Evolutionary conservation across 1,140 invertebrate species (phyloP).

Genomic region (Propsilocerus akamusi): DNA sequence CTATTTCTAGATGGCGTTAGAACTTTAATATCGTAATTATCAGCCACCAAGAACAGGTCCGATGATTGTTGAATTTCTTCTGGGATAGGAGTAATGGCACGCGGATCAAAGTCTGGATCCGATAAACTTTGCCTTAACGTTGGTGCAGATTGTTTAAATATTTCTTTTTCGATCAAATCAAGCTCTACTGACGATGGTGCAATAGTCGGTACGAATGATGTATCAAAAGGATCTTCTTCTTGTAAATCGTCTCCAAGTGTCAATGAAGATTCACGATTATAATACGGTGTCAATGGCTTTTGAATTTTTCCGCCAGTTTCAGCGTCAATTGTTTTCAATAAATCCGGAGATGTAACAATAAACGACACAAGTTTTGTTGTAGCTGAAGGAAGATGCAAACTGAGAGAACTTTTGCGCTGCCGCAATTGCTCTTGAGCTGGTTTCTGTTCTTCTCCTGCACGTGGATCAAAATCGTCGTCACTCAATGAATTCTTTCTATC

Average conservation of each 20-base stretch:
- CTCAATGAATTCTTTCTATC: slow-evolving; percentile 28
- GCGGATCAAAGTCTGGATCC: slow-evolving; percentile 36
- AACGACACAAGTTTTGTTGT: slow-evolving; percentile 49
- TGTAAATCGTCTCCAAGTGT: slow-evolving; percentile 30
- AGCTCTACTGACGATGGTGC: slow-evolving; percentile 52
- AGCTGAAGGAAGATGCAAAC: slow-evolving; percentile 16
- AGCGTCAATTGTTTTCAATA: slow-evolving; percentile 23
- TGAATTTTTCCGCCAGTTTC: slow-evolving; percentile 24
- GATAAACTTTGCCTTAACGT: slow-evolving; percentile 24
- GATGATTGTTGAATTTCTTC: slow-evolving; percentile 13
- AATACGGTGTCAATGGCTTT: slow-evolving; percentile 64
- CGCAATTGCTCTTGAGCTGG: slow-evolving; percentile 9
- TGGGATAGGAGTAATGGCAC: slow-evolving; percentile 26
- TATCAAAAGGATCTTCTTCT: slow-evolving; percentile 62
- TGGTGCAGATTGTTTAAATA: slow-evolving; percentile 22
- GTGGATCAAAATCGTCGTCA: slow-evolving; percentile 58
- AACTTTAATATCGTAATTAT: slow-evolving; percentile 42
- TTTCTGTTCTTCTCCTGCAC: slow-evolving; percentile 29
- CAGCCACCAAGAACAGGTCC: slow-evolving; percentile 33
- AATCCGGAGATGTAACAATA: slow-evolving; percentile 32
- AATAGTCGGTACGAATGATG: slow-evolving; percentile 49
- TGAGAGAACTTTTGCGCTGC: slow-evolving; percentile 19
- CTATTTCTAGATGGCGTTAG: slow-evolving; percentile 33
- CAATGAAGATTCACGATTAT: slow-evolving; percentile 36
- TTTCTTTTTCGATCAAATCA: slow-evolving; percentile 49